phyloP scores from a whole-genome alignment of 2,888 invertebrate species.

The Diloba caeruleocephala region DNA sequence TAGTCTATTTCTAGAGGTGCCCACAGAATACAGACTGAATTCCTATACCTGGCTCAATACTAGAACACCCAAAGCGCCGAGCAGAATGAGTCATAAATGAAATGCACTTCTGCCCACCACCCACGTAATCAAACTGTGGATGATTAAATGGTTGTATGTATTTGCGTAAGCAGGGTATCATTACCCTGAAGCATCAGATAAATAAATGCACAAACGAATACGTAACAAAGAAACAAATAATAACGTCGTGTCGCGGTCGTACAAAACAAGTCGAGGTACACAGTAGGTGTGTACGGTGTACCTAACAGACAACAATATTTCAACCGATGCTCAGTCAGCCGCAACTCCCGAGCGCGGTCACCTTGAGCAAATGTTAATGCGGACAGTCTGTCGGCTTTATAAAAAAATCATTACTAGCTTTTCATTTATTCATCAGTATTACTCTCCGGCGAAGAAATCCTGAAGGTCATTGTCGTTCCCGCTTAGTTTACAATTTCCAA shows the following conservation, averaged over 20 bases:
- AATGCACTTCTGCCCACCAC: slow-evolving; percentile 17
- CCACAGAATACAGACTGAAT: slow-evolving; percentile 29
- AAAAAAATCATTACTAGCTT: slow-evolving; percentile 76
- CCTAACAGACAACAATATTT: slow-evolving; percentile 70
- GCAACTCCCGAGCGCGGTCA: slow-evolving; percentile 83
- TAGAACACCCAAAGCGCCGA: slow-evolving; percentile 16
- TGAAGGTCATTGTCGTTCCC: slow-evolving; percentile 60
- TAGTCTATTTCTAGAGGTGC: slow-evolving; percentile 11
- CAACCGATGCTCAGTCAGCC: slow-evolving; percentile 85
- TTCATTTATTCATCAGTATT: slow-evolving; percentile 71
- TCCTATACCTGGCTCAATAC: slow-evolving; percentile 17
- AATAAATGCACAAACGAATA: slow-evolving; percentile 22
- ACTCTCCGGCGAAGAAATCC: slow-evolving; percentile 63
- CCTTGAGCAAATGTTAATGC: slow-evolving; percentile 87
- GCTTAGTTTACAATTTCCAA: slow-evolving; percentile 27
- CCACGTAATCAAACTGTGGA: slow-evolving; percentile 17
- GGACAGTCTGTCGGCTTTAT: slow-evolving; percentile 75
- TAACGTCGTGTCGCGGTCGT: too few species aligned
- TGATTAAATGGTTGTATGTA: slow-evolving; percentile 2
- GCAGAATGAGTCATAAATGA: slow-evolving; percentile 26
- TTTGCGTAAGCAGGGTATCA: slow-evolving; percentile 36
- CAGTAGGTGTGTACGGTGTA: slow-evolving; percentile 62
- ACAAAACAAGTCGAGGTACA: slow-evolving; percentile 67
- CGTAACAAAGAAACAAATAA: slow-evolving; percentile 53
- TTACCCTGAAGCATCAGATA: slow-evolving; percentile 26